Evolutionary conservation across 1,140 invertebrate genomes (phyloP).

Genomic region (Odontomachus brunneus): DNA sequence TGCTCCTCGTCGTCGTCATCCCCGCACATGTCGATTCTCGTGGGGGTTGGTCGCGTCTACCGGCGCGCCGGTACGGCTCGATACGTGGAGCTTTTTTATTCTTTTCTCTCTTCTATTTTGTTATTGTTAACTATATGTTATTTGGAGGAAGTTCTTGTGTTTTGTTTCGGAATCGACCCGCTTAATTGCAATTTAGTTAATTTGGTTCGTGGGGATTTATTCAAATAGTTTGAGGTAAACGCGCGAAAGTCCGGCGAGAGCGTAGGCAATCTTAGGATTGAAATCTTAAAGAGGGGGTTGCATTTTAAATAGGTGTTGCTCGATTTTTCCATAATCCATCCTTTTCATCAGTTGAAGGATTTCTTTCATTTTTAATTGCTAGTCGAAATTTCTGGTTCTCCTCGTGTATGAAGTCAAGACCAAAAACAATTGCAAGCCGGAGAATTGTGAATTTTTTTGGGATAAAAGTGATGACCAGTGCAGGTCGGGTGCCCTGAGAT

Average conservation of each 20-base stretch:
- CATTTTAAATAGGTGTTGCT: conserved; percentile 1
- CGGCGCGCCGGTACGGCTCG: conserved; percentile 16
- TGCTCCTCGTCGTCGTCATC: conserved; percentile 36
- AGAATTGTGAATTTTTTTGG: conserved; percentile 31
- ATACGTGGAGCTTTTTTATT: conserved; percentile 14
- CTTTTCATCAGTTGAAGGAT: no score
- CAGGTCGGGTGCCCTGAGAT: conserved; percentile 28
- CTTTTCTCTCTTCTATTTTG: not conserved
- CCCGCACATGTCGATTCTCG: conserved; percentile 55
- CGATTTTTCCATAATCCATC: not conserved
- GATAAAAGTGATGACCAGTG: not conserved
- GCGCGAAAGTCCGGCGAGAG: not conserved
- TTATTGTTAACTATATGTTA: not conserved
- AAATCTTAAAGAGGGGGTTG: not conserved
- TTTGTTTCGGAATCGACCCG: not conserved
- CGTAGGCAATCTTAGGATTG: no score
- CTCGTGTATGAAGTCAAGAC: conserved; percentile 2
- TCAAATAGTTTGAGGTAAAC: conserved; percentile 5
- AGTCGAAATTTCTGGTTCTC: not conserved
- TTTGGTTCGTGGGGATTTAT: conserved; percentile 6
- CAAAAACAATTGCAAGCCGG: not conserved
- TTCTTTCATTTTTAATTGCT: not conserved
- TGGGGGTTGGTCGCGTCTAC: conserved; percentile 16
- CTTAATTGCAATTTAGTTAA: conserved; percentile 28
- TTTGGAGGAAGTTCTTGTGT: not conserved